Evolutionary conservation across 2,888 invertebrate species (phyloP).

Genomic region (Nipponacmea schrenckii): DNA sequence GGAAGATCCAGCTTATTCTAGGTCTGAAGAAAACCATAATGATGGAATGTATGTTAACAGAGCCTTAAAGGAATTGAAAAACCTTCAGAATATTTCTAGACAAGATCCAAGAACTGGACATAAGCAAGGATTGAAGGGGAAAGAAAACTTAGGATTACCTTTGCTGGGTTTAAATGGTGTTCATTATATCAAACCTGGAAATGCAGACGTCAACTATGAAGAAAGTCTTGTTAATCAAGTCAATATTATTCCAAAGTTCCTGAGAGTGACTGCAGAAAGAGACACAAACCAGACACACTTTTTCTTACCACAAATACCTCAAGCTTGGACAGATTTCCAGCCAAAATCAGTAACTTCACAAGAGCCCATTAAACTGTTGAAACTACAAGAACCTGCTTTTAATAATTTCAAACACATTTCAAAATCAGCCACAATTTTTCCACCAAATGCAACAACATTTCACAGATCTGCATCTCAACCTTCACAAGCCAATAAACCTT

Average conservation of each 20-base stretch:
- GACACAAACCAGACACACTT: slow-evolving; percentile 34
- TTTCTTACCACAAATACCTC: slow-evolving; percentile 41
- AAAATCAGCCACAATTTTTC: no score
- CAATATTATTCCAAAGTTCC: slow-evolving; percentile 40
- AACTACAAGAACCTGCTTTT: background rate
- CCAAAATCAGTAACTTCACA: slow-evolving; percentile 10
- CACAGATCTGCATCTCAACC: no score
- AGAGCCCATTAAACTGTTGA: background rate
- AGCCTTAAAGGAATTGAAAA: slow-evolving; percentile 46
- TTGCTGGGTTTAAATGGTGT: background rate
- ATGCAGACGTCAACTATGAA: background rate
- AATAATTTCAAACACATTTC: no score
- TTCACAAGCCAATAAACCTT: no score
- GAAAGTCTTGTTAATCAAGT: background rate
- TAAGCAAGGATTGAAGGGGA: slow-evolving; percentile 11
- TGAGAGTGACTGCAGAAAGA: slow-evolving; percentile 45
- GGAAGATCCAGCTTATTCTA: background rate
- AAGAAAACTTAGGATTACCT: slow-evolving; percentile 4
- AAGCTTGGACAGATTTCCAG: slow-evolving; percentile 36
- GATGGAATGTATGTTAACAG: slow-evolving; percentile 35
- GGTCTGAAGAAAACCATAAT: slow-evolving; percentile 10
- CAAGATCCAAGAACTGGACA: slow-evolving; percentile 19
- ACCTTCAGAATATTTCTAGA: slow-evolving; percentile 38
- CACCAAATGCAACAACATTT: no score
- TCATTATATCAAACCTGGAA: background rate